phyloP scores from a whole-genome alignment of 23 tunicate genomes.

The Styela clava region DNA sequence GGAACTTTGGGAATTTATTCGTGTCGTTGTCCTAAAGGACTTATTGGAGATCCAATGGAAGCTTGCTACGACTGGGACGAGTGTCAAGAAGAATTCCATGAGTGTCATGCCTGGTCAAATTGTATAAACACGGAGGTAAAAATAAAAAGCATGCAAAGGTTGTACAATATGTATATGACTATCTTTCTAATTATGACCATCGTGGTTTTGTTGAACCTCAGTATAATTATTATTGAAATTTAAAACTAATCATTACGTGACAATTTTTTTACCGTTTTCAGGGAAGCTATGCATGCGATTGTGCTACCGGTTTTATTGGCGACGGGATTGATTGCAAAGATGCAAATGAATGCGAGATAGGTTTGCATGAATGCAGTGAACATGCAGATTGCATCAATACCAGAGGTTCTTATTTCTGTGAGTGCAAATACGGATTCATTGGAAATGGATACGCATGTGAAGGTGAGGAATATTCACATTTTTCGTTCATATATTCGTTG shows the following conservation, averaged over 20 bases:
- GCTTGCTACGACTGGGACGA: constrained; percentile 17
- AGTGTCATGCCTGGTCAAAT: constrained; percentile 19
- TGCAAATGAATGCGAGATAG: constrained; percentile 14
- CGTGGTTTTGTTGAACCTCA: no score
- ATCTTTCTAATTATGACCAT: no score
- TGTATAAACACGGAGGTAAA: constrained; percentile 24
- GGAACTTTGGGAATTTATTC: background rate
- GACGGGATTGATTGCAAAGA: constrained; percentile 10
- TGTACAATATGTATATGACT: no score
- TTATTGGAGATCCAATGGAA: background rate
- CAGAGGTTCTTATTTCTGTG: constrained; percentile 18
- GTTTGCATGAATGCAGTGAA: background rate
- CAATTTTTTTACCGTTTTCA: no score
- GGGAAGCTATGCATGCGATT: constrained; percentile 16
- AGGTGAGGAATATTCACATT: constrained; percentile 16
- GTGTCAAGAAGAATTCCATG: background rate
- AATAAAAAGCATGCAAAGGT: no score
- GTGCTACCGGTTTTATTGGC: constrained; percentile 12
- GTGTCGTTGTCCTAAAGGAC: constrained; percentile 5
- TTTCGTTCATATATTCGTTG: no score
- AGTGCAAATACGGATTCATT: constrained; percentile 18
- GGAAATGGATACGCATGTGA: constrained; percentile 1
- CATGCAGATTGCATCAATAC: constrained; percentile 12
- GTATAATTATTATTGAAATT: no score
- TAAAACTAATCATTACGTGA: no score